These are phyloP conservation scores for Geodia barretti DNA, from an alignment of 37 sponge, comb jelly and placozoan genomes.

Conservation along the genomic window DNA sequence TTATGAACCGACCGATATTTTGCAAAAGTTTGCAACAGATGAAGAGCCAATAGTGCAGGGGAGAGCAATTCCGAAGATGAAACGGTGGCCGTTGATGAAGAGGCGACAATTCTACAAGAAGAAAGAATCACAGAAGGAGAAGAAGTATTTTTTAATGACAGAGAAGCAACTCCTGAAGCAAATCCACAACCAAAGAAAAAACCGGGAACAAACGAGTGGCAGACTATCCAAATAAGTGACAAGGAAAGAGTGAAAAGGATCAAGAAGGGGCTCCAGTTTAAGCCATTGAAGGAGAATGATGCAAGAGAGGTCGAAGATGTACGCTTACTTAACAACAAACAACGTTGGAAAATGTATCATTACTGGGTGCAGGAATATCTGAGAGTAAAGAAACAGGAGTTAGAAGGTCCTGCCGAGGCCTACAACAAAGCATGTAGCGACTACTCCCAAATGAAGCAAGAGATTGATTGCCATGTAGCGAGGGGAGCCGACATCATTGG, in stretches of 20 bases:
- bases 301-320: conserved; percentile 42
- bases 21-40: not conserved
- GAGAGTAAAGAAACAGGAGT: not conserved
- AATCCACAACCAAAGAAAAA: no score
- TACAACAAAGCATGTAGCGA: conserved; percentile 44
- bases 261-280: conserved; percentile 16
- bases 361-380: conserved; percentile 56
- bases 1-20: not conserved
- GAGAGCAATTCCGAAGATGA: not conserved
- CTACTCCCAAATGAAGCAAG: conserved; percentile 16
- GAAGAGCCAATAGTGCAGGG: conserved; percentile 1
- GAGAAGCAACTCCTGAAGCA: no score
- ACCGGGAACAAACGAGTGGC: conserved; percentile 57
- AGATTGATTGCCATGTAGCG: conserved; percentile 48
- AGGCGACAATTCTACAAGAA: conserved; percentile 55
- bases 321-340: conserved; percentile 11
- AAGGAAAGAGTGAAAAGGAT: conserved; percentile 37
- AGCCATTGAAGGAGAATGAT: conserved; percentile 52
- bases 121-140: conserved; percentile 75
- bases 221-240: conserved; percentile 28
- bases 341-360: conserved; percentile 66
- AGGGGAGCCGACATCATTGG: conserved; percentile 80
- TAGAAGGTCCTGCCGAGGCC: conserved; percentile 2
- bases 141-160: conserved; percentile 18
- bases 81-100: conserved; percentile 55